Percentiles rank a stretch among this genome's conserved stretches.
Evolutionary conservation across 2,113 vertebrate species (phyloP).

Genomic region (Antigone vipio): DNA sequence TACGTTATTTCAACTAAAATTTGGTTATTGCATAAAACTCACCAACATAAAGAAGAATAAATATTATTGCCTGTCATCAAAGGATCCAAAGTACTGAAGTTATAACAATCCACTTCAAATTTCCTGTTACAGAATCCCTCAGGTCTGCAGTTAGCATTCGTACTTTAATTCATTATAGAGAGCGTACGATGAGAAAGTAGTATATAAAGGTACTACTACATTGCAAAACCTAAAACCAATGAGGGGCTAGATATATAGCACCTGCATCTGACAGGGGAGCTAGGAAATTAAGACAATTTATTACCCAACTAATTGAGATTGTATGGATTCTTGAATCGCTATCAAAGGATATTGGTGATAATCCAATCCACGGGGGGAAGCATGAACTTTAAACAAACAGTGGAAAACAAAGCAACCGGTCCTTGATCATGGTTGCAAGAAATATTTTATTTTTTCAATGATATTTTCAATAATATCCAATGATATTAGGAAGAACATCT

Average conservation of each 20-base stretch:
- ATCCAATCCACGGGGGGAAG: background rate
- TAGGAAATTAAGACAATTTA: background rate
- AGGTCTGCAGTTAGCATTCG: background rate
- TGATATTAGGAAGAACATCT: background rate
- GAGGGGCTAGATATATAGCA: background rate
- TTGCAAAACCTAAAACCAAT: background rate
- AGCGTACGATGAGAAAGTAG: background rate
- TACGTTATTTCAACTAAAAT: background rate
- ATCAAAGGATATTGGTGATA: background rate
- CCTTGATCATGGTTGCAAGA: background rate
- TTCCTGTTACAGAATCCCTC: background rate
- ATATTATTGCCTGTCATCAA: background rate
- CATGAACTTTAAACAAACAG: background rate
- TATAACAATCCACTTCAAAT: background rate
- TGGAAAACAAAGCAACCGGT: background rate
- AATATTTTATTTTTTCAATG: background rate
- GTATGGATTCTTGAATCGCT: background rate
- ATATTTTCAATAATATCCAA: too few relatives aligned
- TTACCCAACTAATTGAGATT: background rate
- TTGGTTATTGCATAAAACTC: constrained; percentile 8
- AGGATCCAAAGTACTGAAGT: background rate
- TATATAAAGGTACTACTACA: background rate
- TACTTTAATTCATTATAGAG: background rate
- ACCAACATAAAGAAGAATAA: background rate
- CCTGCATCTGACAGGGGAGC: background rate